phyloP scores from a whole-genome alignment of 2,888 invertebrate genomes.

The Charanyca ferruginea region DNA sequence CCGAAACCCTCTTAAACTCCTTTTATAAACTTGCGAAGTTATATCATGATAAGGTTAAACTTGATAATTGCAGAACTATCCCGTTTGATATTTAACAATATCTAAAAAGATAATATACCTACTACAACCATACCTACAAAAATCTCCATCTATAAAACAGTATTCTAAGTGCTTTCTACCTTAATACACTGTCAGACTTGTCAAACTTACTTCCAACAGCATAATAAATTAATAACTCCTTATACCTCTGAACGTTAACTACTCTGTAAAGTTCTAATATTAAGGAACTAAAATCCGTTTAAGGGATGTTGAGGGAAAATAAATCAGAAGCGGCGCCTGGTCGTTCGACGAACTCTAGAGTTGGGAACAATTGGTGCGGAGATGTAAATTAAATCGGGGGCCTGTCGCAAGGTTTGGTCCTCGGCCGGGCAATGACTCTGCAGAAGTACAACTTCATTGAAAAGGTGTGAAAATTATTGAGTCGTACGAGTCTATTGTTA shows the following conservation, averaged over 20 bases:
- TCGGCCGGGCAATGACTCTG: slow-evolving; percentile 56
- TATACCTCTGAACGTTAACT: slow-evolving; percentile 62
- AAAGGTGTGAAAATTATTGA: slow-evolving; percentile 32
- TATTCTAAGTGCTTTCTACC: slow-evolving; percentile 39
- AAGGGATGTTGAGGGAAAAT: slow-evolving; percentile 84
- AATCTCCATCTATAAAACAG: slow-evolving; percentile 22
- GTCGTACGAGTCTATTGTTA: slow-evolving; percentile 19
- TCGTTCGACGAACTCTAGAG: slow-evolving; percentile 85
- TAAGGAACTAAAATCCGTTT: slow-evolving; percentile 86
- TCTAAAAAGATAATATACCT: not conserved
- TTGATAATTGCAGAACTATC: no score
- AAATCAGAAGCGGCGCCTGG: slow-evolving; percentile 83
- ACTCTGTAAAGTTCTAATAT: slow-evolving; percentile 73
- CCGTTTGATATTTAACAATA: no score
- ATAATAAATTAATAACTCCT: slow-evolving; percentile 61
- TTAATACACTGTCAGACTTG: slow-evolving; percentile 45
- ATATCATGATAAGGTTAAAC: no score
- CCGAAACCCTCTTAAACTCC: no score
- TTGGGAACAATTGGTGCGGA: slow-evolving; percentile 84
- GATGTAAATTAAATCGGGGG: slow-evolving; percentile 90
- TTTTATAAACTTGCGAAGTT: no score
- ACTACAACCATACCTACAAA: slow-evolving; percentile 3
- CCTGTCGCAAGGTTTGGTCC: slow-evolving; percentile 71
- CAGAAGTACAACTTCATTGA: slow-evolving; percentile 52
- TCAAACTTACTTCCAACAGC: slow-evolving; percentile 48